Base-by-base conservation (phyloP, 2,888 invertebrate genomes). In the Lathronympha strigana region DNA sequence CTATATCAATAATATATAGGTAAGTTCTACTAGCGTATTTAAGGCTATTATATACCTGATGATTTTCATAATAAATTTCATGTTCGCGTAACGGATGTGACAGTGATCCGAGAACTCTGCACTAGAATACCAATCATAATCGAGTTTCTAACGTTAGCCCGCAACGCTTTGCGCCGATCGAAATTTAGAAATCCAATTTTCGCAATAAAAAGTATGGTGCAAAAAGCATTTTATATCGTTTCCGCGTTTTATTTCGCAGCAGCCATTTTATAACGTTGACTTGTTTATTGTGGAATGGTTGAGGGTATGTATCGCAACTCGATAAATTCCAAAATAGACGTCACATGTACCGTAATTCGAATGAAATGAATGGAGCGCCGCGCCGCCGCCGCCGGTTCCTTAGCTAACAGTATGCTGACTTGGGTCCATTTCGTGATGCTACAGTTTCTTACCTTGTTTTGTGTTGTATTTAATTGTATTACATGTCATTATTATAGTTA, bases 151-250 rank as follows among this genome's bases (percentile, higher is more conserved):
- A 31, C 43, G 28, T 19, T n/a, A 45, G 43, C 19, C 21, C 43
- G 40, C 43, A 17, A 57, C 57, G 9, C 43, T 45, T 45, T 57
- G 19, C 45, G 43, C 21, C 17, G 31, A 45, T 31, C 57, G 19
- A 57, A 31, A 57, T 57, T 45, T 45, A 19, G 43, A 55, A n/a
- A 45, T 57, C 43, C 57, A 57, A 57, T 57, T 45, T 57, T 57
- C n/a, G 31, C 23, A 28, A 9, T 38, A 63, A 63, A 43, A 58
- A 51, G 8, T 25, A 15, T 58, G 19, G 38, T 13, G n/a, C 15
- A 36, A 60, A 64, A 64, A 53, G 45, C 36, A 50, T 51, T 38
- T 38, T 47, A 47, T 64, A 45, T 51, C 36, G 64, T 25, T 53
- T 47, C 23, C 13, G 47, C 47, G 2, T 23, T 47, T 47, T 47